phyloP scores from a whole-genome alignment of 2,113 vertebrate genomes.

The Equus przewalskii region DNA sequence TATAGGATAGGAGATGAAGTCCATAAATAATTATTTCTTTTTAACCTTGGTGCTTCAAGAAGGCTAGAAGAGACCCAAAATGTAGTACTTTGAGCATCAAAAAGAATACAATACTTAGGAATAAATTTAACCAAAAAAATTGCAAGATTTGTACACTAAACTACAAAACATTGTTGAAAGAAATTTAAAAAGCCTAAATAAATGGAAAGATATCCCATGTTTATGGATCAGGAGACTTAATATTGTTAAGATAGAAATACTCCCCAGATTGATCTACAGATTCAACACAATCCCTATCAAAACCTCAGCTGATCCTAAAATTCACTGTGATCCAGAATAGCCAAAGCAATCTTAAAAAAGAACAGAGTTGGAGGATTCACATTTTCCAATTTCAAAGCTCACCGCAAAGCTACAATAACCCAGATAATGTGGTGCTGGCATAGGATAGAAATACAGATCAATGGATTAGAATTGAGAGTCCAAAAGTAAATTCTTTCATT shows the following conservation, averaged over 20 bases:
- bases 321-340: background rate
- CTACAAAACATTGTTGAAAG: conserved; percentile 16
- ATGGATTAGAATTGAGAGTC: conserved; percentile 4
- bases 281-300: conserved; percentile 2
- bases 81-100: background rate
- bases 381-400: conserved; percentile 13
- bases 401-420: background rate
- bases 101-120: conserved; percentile 22
- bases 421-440: background rate
- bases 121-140: conserved; percentile 34
- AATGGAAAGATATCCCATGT: conserved; percentile 10
- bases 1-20: too few species aligned
- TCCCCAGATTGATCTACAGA: background rate
- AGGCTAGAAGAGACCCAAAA: conserved; percentile 1
- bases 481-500: conserved; percentile 8
- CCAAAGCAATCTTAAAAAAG: background rate
- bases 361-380: background rate
- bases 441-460: conserved; percentile 22
- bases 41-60: conserved; percentile 35
- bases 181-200: conserved; percentile 27
- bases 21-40: conserved; percentile 5
- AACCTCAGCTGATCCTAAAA: background rate
- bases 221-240: background rate
- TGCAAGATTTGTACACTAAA: conserved; percentile 32
- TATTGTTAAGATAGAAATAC: conserved; percentile 31